A percentile compares a stretch with the other conserved stretches of the same genome.
These are phyloP conservation scores for Drosophila triauraria DNA, from an alignment of 1,140 invertebrate genomes.

Conservation along the genomic window DNA sequence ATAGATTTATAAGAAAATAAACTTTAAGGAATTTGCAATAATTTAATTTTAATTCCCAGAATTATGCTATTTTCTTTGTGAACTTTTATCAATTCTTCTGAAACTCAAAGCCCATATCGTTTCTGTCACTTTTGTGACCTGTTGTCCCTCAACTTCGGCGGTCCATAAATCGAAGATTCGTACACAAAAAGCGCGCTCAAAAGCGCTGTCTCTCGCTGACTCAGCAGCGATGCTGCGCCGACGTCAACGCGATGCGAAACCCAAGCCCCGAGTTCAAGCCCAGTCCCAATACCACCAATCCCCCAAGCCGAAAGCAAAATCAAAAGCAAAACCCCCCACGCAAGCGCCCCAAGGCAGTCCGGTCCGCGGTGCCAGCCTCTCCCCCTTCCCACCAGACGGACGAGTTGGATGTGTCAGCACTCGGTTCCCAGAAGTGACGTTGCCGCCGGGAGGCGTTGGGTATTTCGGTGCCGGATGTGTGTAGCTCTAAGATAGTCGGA, in stretches of 20 bases:
- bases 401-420: conserved; percentile 65
- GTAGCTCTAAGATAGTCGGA: conserved; percentile 44
- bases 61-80: not conserved
- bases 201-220: conserved; percentile 51
- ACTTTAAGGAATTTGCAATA: not conserved
- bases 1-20: no score
- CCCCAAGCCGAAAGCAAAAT: conserved; percentile 21
- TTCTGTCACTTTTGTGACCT: conserved; percentile 52
- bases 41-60: not conserved
- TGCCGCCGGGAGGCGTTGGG: conserved; percentile 40
- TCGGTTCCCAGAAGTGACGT: conserved; percentile 61
- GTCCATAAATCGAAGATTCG: conserved; percentile 47
- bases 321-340: conserved; percentile 52
- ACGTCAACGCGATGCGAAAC: conserved; percentile 23
- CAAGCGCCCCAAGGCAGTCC: conserved; percentile 57
- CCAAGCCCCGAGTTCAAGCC: conserved; percentile 38
- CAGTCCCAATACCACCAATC: conserved; percentile 19
- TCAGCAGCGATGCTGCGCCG: conserved; percentile 71
- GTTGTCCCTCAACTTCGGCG: conserved; percentile 22
- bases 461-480: conserved; percentile 69
- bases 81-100: not conserved
- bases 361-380: conserved; percentile 10
- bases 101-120: not conserved
- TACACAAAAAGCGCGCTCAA: conserved; percentile 64
- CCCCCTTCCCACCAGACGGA: conserved; percentile 8